Evolutionary conservation across 1,140 invertebrate genomes (phyloP), one percentile per base, ranked within the genome.

Genomic region (Diplogasteroides magnus): DNA sequence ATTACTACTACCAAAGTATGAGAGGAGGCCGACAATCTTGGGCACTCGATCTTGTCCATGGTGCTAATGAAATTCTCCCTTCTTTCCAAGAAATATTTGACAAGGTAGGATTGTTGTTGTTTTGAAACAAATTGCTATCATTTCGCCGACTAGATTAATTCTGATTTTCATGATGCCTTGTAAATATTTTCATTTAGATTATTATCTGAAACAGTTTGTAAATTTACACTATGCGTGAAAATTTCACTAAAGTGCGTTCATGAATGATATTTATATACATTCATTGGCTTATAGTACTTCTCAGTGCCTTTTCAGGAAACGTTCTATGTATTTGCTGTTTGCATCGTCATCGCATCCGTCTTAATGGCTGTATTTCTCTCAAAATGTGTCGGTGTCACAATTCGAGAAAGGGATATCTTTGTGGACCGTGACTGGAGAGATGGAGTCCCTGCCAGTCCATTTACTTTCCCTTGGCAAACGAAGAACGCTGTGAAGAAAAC

Each of bases 71-170:
- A 65, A 25, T 37, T n/a, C 31, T 65, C n/a, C 64, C 64, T 25
- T 48, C 31, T 57, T 69, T 70, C 56, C 15, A 69, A 19, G 64
- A 70, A 57, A 23, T 70, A 23, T 60, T 70, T 69, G 64, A 70
- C 68, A 31, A 65, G 37, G 64, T n/a, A n/a, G n/a, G n/a, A n/a
- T n/a, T n/a, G n/a, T n/a, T n/a, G n/a, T n/a, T n/a, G n/a, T n/a
- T n/a, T n/a, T n/a, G n/a, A n/a, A n/a, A n/a, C n/a, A n/a, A n/a
- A n/a, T n/a, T n/a, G n/a, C n/a, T n/a, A n/a, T n/a, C n/a, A n/a
- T 65, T 37, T 37, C 14, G 29, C 19, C 31, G 2, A n/a, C 59
- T 25, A 3, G 11, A 25, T 23, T 60, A 6, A 25, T 28, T 25
- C 23, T 25, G 27, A 13, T 23, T 6, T 23, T 25, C n/a, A 6